These are phyloP conservation scores for Sebastes matsubarae DNA, from an alignment of 2,797 vertebrate species.

Conservation along the genomic window DNA sequence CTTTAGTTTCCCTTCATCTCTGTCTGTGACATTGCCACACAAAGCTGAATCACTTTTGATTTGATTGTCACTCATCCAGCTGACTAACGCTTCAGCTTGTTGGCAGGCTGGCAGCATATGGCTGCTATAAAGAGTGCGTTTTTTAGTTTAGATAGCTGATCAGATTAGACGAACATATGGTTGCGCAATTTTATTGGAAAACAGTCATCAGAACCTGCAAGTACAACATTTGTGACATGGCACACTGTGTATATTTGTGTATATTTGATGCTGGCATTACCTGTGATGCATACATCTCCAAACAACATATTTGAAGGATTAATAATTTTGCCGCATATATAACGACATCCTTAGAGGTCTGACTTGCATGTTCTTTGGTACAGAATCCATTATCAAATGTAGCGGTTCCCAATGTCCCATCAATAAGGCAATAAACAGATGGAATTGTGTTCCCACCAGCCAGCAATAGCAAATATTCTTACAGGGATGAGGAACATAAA, in stretches of 20 bases:
- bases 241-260: background rate
- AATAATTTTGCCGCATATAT: slow-evolving; percentile 56
- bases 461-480: slow-evolving; percentile 53
- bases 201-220: background rate
- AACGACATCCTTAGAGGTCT: slow-evolving; percentile 56
- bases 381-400: slow-evolving; percentile 52
- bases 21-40: background rate
- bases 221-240: background rate
- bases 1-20: slow-evolving; percentile 3
- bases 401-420: slow-evolving; percentile 76
- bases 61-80: slow-evolving; percentile 12
- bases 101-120: slow-evolving; percentile 15
- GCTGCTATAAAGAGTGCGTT: background rate
- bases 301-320: slow-evolving; percentile 50
- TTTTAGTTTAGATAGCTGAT: slow-evolving; percentile 9
- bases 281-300: slow-evolving; percentile 8
- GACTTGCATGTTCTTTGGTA: slow-evolving; percentile 55
- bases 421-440: slow-evolving; percentile 60
- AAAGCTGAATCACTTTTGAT: slow-evolving; percentile 5
- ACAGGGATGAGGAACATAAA: slow-evolving; percentile 47
- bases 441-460: slow-evolving; percentile 52
- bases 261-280: slow-evolving; percentile 20
- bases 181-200: slow-evolving; percentile 21
- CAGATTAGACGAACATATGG: slow-evolving; percentile 35
- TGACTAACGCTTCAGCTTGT: background rate